Evolutionary conservation across 23 tunicate genomes (phyloP).

Genomic region (Halocynthia roretzi): DNA sequence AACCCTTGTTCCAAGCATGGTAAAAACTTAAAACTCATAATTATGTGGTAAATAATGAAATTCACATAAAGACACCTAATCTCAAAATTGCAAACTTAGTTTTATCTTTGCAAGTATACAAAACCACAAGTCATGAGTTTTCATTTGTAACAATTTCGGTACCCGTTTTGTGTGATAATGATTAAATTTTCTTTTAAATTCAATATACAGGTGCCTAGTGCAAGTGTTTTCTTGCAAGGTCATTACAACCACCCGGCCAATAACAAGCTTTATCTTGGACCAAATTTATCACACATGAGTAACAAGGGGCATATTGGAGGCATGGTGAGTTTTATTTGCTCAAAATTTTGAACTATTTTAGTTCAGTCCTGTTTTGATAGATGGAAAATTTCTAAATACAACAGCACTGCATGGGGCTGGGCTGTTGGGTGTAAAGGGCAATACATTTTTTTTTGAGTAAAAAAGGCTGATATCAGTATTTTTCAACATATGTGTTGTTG

Average conservation of each 20-base stretch:
- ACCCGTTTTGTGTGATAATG: too few relatives aligned
- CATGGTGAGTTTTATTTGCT: too few relatives aligned
- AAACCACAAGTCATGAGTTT: too few relatives aligned
- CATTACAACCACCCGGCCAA: slow-evolving; percentile 86
- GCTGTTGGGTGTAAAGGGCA: neutral
- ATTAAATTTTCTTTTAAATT: neutral
- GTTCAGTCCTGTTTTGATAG: too few relatives aligned
- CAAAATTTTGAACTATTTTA: too few relatives aligned
- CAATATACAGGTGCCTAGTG: slow-evolving; percentile 35
- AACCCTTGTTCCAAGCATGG: slow-evolving; percentile 2
- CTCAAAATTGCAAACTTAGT: neutral
- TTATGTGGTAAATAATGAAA: neutral
- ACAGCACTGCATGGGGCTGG: neutral
- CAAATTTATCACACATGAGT: slow-evolving; percentile 56
- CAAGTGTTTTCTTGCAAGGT: slow-evolving; percentile 47
- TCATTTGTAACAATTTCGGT: too few relatives aligned
- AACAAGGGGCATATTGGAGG: slow-evolving; percentile 10
- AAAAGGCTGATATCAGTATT: neutral
- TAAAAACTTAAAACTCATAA: neutral
- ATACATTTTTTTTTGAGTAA: neutral
- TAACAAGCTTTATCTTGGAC: slow-evolving; percentile 68
- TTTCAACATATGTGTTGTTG: neutral
- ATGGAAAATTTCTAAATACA: too few relatives aligned
- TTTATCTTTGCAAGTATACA: neutral
- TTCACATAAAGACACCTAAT: neutral